phyloP scores from a whole-genome alignment of 2,113 vertebrate genomes.

The Triplophysa dalaica region DNA sequence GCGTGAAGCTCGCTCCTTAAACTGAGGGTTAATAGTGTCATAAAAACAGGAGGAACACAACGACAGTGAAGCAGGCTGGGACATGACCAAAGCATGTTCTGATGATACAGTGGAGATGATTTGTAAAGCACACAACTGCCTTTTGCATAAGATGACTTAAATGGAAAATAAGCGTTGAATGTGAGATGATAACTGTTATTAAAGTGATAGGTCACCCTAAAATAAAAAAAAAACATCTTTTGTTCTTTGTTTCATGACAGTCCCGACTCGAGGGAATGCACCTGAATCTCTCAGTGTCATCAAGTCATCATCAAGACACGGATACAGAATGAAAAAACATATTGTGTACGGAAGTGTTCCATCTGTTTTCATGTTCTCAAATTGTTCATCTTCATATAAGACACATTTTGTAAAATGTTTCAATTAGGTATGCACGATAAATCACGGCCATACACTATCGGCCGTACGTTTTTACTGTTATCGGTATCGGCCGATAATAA shows the following conservation, averaged over 20 bases:
- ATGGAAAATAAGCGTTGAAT: not conserved
- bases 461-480: no score
- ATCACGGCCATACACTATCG: no score
- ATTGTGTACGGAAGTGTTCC: not conserved
- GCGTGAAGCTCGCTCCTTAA: constrained; percentile 19
- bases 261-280: not conserved
- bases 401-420: no score
- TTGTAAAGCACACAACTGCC: constrained; percentile 37
- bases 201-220: no score
- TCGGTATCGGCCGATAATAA: no score
- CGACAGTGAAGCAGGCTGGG: constrained; percentile 51
- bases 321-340: not conserved
- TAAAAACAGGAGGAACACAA: constrained; percentile 57
- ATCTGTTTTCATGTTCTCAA: no score
- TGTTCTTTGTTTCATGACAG: not conserved
- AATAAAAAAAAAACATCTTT: no score
- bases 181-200: no score
- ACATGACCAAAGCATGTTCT: constrained; percentile 40
- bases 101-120: constrained; percentile 5
- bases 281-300: constrained; percentile 18
- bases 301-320: not conserved
- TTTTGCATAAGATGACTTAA: constrained; percentile 3
- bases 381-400: no score
- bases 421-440: no score
- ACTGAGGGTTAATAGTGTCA: constrained; percentile 52